A percentile compares a stretch with the other conserved stretches of the same genome.
Conservation (phyloP, 1,140 invertebrate genomes). For the Magallana gigas region DNA sequence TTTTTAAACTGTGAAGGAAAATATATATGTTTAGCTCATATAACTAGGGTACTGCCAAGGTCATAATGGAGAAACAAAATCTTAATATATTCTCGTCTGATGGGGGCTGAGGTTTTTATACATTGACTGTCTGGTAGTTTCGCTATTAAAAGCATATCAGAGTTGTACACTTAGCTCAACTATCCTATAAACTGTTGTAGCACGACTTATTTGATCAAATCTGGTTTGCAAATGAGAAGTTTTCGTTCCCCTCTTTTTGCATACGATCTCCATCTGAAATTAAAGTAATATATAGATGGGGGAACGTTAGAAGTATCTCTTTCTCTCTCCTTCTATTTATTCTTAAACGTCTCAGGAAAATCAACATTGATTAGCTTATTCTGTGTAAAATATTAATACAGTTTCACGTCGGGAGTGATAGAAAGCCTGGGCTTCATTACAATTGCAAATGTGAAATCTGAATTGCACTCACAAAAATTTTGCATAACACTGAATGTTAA, state of each 20-base stretch:
- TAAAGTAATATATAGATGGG: constrained; percentile 31
- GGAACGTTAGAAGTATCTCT: neutral
- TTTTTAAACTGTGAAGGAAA: too few relatives aligned
- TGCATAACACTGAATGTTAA: constrained; percentile 44
- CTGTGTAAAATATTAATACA: constrained; percentile 43
- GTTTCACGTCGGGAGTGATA: constrained; percentile 29
- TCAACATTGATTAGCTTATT: constrained; percentile 26
- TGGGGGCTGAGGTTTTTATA: neutral
- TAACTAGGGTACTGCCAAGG: too few relatives aligned
- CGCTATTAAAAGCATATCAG: neutral
- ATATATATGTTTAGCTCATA: too few relatives aligned
- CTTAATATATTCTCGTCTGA: too few relatives aligned
- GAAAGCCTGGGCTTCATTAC: constrained; percentile 38
- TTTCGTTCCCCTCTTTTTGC: constrained; percentile 35
- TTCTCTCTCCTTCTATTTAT: constrained; percentile 11
- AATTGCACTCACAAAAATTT: constrained; percentile 46
- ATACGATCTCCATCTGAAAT: constrained; percentile 42
- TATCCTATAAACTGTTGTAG: constrained; percentile 19
- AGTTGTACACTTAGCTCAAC: neutral
- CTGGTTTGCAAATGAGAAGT: constrained; percentile 43
- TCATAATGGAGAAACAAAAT: too few relatives aligned
- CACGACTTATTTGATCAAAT: constrained; percentile 42
- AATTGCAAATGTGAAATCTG: constrained; percentile 43
- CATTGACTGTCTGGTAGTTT: neutral
- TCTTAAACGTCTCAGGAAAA: constrained; percentile 39